Conservation (phyloP, 2,113 vertebrate species). For the Apodemus sylvaticus region DNA sequence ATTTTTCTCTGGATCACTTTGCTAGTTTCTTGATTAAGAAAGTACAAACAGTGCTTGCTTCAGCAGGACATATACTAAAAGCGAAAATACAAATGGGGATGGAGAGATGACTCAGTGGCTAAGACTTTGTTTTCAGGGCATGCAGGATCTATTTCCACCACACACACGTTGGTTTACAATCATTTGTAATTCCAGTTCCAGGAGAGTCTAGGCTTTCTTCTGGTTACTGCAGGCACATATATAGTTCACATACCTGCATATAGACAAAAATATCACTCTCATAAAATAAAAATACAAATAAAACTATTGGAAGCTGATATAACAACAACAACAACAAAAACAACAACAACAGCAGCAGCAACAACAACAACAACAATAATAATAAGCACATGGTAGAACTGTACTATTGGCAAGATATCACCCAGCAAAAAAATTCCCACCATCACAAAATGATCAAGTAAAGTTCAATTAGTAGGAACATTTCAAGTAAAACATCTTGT, state of each 20-base stretch:
- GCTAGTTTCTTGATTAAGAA: background rate
- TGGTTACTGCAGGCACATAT: background rate
- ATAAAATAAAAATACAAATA: background rate
- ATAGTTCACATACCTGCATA: too few species aligned
- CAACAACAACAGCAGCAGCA: too few species aligned
- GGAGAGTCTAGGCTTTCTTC: background rate
- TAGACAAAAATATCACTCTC: background rate
- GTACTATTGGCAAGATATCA: background rate
- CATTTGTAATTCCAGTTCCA: background rate
- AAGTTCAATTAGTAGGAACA: background rate
- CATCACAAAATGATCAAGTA: background rate
- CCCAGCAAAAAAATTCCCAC: background rate
- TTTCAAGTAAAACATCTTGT: background rate
- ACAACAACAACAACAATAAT: background rate
- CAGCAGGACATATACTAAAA: too few species aligned
- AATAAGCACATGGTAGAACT: background rate
- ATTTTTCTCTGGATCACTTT: background rate
- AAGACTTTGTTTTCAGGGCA: background rate
- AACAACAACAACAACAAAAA: background rate
- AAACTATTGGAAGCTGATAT: background rate
- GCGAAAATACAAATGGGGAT: background rate
- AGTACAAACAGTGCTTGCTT: too few species aligned
- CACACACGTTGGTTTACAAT: background rate
- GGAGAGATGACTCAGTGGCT: background rate
- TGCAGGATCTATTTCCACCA: too few species aligned